phyloP scores from a whole-genome alignment of 2,113 vertebrate genomes.

The Myotis brandtii region DNA sequence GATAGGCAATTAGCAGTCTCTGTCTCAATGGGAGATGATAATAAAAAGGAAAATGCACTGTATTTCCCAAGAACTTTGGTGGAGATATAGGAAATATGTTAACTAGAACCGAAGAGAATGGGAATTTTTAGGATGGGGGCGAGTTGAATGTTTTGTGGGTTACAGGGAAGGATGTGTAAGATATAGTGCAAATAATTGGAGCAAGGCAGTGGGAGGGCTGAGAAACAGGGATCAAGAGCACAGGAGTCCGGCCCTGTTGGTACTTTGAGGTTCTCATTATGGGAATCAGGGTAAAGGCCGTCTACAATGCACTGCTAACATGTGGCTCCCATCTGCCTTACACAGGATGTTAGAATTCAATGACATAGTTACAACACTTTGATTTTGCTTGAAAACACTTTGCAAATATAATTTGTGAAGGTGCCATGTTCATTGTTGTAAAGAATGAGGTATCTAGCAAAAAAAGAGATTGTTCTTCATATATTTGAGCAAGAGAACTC shows the following conservation, averaged over 20 bases:
- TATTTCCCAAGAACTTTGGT: neutral
- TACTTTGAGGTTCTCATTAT: neutral
- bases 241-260: neutral
- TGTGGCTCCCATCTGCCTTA: neutral
- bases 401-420: neutral
- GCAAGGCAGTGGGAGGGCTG: neutral
- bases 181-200: neutral
- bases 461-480: neutral
- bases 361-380: neutral
- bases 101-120: neutral
- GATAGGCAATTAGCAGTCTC: neutral
- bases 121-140: neutral
- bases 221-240: neutral
- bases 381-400: slow-evolving; percentile 10
- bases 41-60: neutral
- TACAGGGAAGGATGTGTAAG: neutral
- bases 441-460: neutral
- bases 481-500: neutral
- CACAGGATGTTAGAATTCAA: neutral
- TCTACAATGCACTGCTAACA: too few relatives aligned
- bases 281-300: neutral
- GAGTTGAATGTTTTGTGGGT: neutral
- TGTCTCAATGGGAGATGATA: neutral
- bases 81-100: neutral
- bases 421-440: neutral